Base-by-base conservation (phyloP, 1,140 invertebrate genomes). In the Penaeus chinensis region DNA sequence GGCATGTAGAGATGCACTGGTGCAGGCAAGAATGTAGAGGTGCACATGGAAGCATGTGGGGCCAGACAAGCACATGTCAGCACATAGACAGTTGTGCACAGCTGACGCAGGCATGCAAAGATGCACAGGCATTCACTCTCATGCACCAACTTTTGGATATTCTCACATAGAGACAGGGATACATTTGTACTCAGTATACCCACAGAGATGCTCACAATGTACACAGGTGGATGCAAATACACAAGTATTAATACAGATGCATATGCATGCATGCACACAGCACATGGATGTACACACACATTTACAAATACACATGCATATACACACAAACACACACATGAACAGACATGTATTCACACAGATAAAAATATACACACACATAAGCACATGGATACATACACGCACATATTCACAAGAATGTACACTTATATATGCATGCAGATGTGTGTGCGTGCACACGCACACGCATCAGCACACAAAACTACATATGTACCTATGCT, bases 241-340 rank as follows among this genome's bases (percentile, higher is more conserved):
- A 74, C 32, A 74, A n/a, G 20, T 74, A 74, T 74, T 19, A 19
- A 71, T 71, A 71, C 32, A 71, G 24, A 71, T 71, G 32, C 32
- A 71, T 71, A 74, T 74, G 5, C 42, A 74, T 74, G n/a, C 27
- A 32, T 74, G 42, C 13, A 74, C 42, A 74, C 7, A 74, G n/a
- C 42, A 74, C 42, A 74, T 74, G 42, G 18, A 74, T 74, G 42
- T 32, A 74, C 27, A 74, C 24, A 74, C 13, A 10, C 10, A 74
- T 13, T 11, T 7, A 24, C n/a, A 71, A 3, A n/a, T 8, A 32
- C 24, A 13, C 24, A 27, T 24, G 10, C 24, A 74, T 13, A 74
- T 24, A 74, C 1, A 74, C 11, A 74, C 10, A 32, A 5, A 11
- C n/a, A 71, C n/a, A 71, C n/a, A 27, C 3, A 71, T 37, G 37